These are phyloP conservation scores for Panagrolaimus sp. DNA, from an alignment of 1,140 invertebrate genomes.

Conservation along the genomic window DNA sequence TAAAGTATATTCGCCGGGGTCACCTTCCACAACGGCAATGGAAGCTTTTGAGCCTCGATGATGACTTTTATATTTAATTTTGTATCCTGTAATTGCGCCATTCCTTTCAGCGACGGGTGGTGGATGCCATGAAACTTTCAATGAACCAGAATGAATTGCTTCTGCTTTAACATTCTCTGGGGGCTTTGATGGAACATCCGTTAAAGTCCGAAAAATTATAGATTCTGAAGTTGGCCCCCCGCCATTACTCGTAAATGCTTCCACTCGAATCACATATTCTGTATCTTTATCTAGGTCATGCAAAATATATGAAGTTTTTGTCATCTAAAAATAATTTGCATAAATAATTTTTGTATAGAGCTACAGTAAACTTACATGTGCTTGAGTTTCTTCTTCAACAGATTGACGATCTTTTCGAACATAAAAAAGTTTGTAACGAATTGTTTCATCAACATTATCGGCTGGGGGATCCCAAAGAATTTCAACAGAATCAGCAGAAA, in stretches of 20 bases:
- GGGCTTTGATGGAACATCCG: conserved; percentile 74
- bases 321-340: conserved; percentile 34
- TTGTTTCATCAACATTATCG: conserved; percentile 17
- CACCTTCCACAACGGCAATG: conserved; percentile 58
- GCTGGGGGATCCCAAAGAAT: conserved; percentile 38
- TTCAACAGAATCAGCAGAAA: conserved; percentile 38
- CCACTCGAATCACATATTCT: conserved; percentile 48
- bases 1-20: conserved; percentile 67
- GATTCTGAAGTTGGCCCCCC: conserved; percentile 44
- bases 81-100: conserved; percentile 88
- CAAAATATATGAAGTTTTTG: conserved; percentile 53
- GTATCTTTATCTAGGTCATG: conserved; percentile 56
- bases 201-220: conserved; percentile 71
- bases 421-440: conserved; percentile 48
- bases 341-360: too few relatives aligned
- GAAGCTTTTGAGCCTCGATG: conserved; percentile 60
- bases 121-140: conserved; percentile 77
- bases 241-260: conserved; percentile 47
- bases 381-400: conserved; percentile 44
- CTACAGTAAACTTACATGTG: conserved; percentile 28
- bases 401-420: conserved; percentile 17
- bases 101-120: conserved; percentile 75
- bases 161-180: conserved; percentile 82
- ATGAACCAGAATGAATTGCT: conserved; percentile 72
- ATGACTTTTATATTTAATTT: conserved; percentile 73